These are phyloP conservation scores for Palaemon carinicauda DNA, from an alignment of 1,140 invertebrate species.

Conservation along the genomic window DNA sequence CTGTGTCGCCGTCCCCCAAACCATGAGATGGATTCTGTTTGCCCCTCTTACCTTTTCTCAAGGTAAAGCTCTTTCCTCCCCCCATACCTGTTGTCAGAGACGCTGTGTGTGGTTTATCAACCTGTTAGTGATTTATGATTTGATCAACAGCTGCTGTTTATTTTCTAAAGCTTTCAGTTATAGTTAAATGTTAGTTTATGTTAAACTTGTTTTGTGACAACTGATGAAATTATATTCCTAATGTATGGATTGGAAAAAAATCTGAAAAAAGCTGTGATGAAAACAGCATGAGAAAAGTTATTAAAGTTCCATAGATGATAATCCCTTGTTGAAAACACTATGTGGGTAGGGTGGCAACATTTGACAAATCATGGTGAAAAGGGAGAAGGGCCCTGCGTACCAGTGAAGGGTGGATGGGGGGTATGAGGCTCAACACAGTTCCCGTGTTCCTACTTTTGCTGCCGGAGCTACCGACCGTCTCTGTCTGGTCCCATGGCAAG, in stretches of 20 bases:
- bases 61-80: neutral
- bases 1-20: slow-evolving; percentile 18
- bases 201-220: no score
- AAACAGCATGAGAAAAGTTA: no score
- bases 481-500: neutral
- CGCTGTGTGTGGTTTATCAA: no score
- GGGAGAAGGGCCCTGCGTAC: neutral
- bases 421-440: slow-evolving; percentile 49
- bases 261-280: neutral
- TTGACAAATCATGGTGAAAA: neutral
- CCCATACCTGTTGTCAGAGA: neutral
- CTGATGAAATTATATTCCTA: neutral
- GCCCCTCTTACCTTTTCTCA: neutral
- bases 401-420: slow-evolving; percentile 20
- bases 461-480: slow-evolving; percentile 31
- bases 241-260: neutral
- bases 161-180: no score
- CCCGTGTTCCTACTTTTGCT: slow-evolving; percentile 50
- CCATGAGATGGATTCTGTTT: neutral
- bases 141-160: no score
- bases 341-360: neutral
- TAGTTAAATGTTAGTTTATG: no score
- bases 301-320: no score
- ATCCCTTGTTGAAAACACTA: no score
- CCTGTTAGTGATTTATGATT: no score